Evolutionary conservation across 2,797 vertebrate genomes (phyloP), one percentile per base, ranked within the genome.

Genomic region (Sebastes minor): DNA sequence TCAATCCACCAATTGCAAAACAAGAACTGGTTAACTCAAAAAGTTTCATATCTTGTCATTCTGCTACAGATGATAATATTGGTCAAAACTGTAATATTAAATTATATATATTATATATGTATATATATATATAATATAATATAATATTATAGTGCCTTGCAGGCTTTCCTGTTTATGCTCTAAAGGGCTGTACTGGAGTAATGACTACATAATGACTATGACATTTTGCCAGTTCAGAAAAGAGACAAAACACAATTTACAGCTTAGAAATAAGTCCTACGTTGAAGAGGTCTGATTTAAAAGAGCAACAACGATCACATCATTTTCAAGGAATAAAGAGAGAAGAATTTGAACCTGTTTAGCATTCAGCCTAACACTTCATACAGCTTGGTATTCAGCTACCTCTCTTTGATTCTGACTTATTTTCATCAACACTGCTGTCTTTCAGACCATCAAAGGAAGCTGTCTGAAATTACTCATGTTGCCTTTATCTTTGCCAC

Each of bases 401-500:
- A 75, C 75, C 23, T 74, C 75, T n/a, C 82, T 85, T 87, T 86
- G 78, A 90, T 88, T 87, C 61, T 8, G 42, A 73, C 76, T 77
- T 83, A 86, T 88, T 88, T 83, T 72, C 74, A 84, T 90, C 85
- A 89, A 89, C 77, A 52, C 32, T 49, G 69, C 74, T 20, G 62
- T 73, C 74, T 83, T 80, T 83, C 46, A 80, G 49, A 68, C 60
- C 67, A 80, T 90, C 86, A 90, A 86, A 90, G 74, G 63, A 77
- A 80, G 78, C 70, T 46, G 69, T 42, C 46, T 71, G 70, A 71
- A 80, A 74, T 53, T 2, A 78, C 74, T 80, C 13, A 3, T 53
- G 53, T 61, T 81, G 82, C 78, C 72, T 90, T 82, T 65, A 84
- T 90, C 73, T 78, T 66, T 85, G 66, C 73, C 88, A 63, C 6